Conservation (phyloP, 2,113 vertebrate species). For the Thinocorus orbignyianus region DNA sequence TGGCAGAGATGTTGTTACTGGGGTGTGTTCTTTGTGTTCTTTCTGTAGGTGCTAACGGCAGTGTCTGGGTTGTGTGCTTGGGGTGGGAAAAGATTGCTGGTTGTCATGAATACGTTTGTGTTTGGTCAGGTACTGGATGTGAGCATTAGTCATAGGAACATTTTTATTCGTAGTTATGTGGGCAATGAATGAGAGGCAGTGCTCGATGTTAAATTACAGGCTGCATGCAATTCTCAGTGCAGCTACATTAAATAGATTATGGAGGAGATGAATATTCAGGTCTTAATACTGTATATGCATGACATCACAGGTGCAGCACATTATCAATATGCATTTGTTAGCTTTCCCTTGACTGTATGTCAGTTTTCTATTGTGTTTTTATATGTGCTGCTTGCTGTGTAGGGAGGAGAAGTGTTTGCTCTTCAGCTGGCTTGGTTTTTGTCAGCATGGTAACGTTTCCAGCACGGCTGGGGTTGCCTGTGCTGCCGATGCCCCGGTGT, state of each 20-base stretch:
- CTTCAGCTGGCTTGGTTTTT: neutral
- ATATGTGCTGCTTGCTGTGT: neutral
- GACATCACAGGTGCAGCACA: neutral
- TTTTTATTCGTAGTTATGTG: neutral
- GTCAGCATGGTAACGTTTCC: neutral
- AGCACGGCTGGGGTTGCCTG: neutral
- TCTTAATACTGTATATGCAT: neutral
- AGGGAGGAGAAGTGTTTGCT: neutral
- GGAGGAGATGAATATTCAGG: neutral
- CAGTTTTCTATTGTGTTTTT: neutral
- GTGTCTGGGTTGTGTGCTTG: neutral
- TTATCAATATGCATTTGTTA: neutral
- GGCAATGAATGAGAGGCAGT: slow-evolving; percentile 1
- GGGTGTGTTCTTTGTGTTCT: slow-evolving; percentile 30
- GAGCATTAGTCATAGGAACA: neutral
- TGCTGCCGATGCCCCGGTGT: neutral
- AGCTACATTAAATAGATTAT: neutral
- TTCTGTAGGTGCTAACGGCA: neutral
- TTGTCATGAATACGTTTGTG: neutral
- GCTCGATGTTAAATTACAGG: neutral
- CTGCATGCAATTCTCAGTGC: neutral
- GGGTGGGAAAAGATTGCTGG: neutral
- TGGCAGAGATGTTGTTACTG: neutral
- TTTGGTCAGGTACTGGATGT: neutral
- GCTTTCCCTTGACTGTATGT: neutral